A percentile compares a stretch with the other conserved stretches of the same genome.
Evolutionary conservation across 1,140 invertebrate species (phyloP).

Genomic region (Triops cancriformis): DNA sequence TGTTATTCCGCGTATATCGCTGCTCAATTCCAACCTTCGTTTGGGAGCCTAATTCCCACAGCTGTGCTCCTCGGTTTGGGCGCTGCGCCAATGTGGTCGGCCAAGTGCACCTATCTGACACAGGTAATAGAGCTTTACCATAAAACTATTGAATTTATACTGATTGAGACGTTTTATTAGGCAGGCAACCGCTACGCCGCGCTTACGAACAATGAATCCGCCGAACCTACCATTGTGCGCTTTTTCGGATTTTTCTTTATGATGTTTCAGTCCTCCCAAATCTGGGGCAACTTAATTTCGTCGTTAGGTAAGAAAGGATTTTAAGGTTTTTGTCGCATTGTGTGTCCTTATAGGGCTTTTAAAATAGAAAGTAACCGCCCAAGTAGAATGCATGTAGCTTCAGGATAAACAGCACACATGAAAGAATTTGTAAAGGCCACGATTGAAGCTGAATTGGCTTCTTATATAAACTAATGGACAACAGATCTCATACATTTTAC

Average conservation of each 20-base stretch:
- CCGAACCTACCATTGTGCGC: conserved; percentile 76
- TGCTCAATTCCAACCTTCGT: conserved; percentile 81
- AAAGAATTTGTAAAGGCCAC: not conserved
- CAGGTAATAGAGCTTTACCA: conserved; percentile 43
- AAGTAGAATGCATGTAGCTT: not conserved
- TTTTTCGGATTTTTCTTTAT: conserved; percentile 99
- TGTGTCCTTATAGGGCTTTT: not conserved
- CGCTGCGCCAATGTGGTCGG: conserved; percentile 92
- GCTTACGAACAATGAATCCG: conserved; percentile 67
- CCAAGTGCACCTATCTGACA: conserved; percentile 90
- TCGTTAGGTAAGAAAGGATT: conserved; percentile 81
- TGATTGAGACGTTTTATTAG: conserved; percentile 21
- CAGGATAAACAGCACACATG: conserved; percentile 44
- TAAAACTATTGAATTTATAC: conserved; percentile 12
- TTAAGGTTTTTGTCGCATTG: not conserved
- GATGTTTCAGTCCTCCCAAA: conserved; percentile 87
- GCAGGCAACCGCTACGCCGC: conserved; percentile 32
- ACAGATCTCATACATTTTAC: conserved; percentile 38
- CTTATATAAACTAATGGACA: no score
- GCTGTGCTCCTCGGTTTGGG: conserved; percentile 79
- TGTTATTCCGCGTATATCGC: conserved; percentile 90
- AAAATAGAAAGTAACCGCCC: not conserved
- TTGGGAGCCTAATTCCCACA: conserved; percentile 84
- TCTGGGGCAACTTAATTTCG: conserved; percentile 95
- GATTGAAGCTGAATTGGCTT: no score